Evolutionary conservation across 2,113 vertebrate species (phyloP).

Genomic region (Malurus elegans): DNA sequence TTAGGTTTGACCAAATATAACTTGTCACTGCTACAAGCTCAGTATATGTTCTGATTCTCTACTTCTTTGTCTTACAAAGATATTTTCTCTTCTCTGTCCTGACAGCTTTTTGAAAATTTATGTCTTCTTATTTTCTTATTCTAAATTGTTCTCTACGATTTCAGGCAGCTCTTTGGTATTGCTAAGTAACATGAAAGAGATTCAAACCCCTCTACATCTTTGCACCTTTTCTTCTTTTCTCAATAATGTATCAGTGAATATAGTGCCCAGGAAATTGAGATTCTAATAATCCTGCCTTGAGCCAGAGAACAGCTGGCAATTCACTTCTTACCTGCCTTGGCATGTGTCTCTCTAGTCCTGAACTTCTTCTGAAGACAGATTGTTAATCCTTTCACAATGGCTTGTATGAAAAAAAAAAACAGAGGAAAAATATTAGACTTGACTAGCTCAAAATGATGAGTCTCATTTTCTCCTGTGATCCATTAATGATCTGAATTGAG

Average conservation of each 20-base stretch:
- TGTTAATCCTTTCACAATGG: not conserved
- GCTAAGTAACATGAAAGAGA: not conserved
- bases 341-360: not conserved
- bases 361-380: not conserved
- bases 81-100: not conserved
- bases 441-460: not conserved
- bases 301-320: not conserved
- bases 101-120: not conserved
- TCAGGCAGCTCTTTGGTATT: not conserved
- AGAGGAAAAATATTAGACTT: not conserved
- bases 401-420: not conserved
- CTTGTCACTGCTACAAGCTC: not conserved
- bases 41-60: not conserved
- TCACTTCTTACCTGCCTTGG: not conserved
- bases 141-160: not conserved
- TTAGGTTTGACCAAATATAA: not conserved
- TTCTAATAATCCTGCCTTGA: not conserved
- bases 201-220: not conserved
- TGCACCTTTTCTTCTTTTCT: not conserved
- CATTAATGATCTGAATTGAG: not conserved
- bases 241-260: not conserved
- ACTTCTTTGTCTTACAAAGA: fast-evolving
- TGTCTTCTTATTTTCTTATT: not conserved
- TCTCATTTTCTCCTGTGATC: not conserved
- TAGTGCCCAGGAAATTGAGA: not conserved